phyloP scores from a whole-genome alignment of 1,140 invertebrate species.

The Pentalonia nigronervosa region DNA sequence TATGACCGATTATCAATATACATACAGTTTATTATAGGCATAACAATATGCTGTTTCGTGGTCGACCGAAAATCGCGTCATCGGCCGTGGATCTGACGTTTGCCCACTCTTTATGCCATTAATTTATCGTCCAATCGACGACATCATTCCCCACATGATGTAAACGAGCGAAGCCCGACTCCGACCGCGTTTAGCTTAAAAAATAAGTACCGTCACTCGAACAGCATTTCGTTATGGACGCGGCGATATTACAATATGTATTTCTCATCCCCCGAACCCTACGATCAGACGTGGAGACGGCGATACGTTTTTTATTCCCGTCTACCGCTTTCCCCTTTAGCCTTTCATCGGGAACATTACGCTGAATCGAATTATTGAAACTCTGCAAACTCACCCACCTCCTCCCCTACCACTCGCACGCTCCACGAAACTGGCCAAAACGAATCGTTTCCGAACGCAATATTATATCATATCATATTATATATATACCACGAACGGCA shows the following conservation, averaged over 20 bases:
- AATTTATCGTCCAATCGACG: not conserved
- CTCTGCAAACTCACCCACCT: not conserved
- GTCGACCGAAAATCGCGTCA: not conserved
- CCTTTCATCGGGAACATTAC: constrained; percentile 21
- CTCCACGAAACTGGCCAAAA: not conserved
- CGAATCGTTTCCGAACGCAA: not conserved
- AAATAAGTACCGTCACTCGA: not conserved
- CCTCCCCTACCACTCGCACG: not conserved
- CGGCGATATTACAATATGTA: not conserved
- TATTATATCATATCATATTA: not conserved
- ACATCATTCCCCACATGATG: not conserved
- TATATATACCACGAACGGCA: not conserved
- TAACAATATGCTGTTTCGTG: not conserved
- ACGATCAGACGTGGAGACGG: not conserved
- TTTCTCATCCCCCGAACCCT: not conserved
- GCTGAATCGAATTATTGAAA: constrained; percentile 5
- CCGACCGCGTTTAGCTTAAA: not conserved
- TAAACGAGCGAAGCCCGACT: not conserved
- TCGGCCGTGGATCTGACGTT: not conserved
- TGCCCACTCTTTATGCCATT: not conserved
- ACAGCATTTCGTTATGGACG: not conserved
- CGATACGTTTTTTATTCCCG: not conserved
- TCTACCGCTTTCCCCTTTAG: not conserved
- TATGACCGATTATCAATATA: too few species aligned
- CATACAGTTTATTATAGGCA: too few species aligned